Conservation (phyloP, 2,797 vertebrate genomes). For the Enteromius anoplus region DNA sequence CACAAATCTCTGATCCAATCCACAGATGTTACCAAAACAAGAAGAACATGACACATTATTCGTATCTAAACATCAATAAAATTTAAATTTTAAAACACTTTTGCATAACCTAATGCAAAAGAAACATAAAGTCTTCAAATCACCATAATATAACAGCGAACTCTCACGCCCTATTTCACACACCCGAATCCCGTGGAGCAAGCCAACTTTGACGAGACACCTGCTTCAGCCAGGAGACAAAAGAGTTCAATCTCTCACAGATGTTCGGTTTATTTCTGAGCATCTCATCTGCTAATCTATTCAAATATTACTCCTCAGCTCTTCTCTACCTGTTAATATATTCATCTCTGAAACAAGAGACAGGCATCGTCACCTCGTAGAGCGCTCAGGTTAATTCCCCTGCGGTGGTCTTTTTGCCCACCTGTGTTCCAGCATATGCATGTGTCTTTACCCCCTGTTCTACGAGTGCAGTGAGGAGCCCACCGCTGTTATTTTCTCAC, state of each 20-base stretch:
- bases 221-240: slow-evolving; percentile 34
- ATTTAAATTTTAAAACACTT: neutral
- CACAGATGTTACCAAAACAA: slow-evolving; percentile 6
- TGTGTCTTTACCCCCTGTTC: slow-evolving; percentile 41
- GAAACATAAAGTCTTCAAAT: neutral
- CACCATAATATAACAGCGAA: neutral
- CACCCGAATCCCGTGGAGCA: slow-evolving; percentile 19
- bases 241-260: slow-evolving; percentile 44
- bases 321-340: slow-evolving; percentile 56
- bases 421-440: slow-evolving; percentile 31
- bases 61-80: neutral
- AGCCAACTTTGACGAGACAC: slow-evolving; percentile 13
- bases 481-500: slow-evolving; percentile 59
- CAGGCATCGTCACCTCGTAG: slow-evolving; percentile 41
- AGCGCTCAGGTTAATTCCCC: slow-evolving; percentile 48
- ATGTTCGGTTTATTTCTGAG: slow-evolving; percentile 51
- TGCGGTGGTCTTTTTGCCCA: slow-evolving; percentile 49
- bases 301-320: slow-evolving; percentile 50
- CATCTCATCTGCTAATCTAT: slow-evolving; percentile 59
- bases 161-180: slow-evolving; percentile 13
- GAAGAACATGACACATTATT: neutral
- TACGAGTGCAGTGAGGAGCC: slow-evolving; percentile 38
- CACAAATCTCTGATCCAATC: neutral
- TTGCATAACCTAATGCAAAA: slow-evolving; percentile 1
- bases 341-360: slow-evolving; percentile 50